Percentiles rank a stretch among this genome's conserved stretches.
Conservation (phyloP, 2,888 invertebrate genomes). For the Drosophila crucigera region DNA sequence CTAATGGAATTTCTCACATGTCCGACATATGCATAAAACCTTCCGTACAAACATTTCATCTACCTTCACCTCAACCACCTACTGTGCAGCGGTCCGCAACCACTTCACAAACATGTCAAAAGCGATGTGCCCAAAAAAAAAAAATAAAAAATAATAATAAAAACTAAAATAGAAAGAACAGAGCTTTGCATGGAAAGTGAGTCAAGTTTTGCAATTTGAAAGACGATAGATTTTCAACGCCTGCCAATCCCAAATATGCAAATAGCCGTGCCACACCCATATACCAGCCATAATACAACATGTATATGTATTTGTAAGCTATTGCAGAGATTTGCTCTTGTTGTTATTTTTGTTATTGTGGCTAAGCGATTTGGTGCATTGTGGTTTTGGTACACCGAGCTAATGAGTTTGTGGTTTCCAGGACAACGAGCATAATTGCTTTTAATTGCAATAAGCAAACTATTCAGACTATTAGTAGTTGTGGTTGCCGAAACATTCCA, state of each 20-base stretch:
- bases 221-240: conserved; percentile 32
- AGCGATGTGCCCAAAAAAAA: conserved; percentile 24
- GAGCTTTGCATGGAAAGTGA: conserved; percentile 18
- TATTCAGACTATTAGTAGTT: conserved; percentile 70
- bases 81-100: conserved; percentile 28
- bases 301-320: not conserved
- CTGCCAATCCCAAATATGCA: conserved; percentile 23
- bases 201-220: conserved; percentile 42
- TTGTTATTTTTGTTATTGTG: conserved; percentile 31
- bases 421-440: conserved; percentile 75
- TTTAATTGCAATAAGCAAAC: conserved; percentile 79
- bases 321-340: conserved; percentile 10
- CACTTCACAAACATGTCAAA: conserved; percentile 69
- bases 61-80: conserved; percentile 15
- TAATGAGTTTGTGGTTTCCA: conserved; percentile 77
- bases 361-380: conserved; percentile 68
- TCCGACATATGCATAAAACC: conserved; percentile 78
- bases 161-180: not conserved
- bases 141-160: not conserved
- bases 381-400: conserved; percentile 75
- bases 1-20: conserved; percentile 80
- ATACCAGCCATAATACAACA: not conserved
- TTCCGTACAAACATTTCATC: conserved; percentile 64
- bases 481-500: conserved; percentile 49
- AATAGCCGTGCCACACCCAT: conserved; percentile 1